Evolutionary conservation across 2,113 vertebrate genomes (phyloP), one percentile per base, ranked within the genome.

Genomic region (Nycticorax nycticorax): DNA sequence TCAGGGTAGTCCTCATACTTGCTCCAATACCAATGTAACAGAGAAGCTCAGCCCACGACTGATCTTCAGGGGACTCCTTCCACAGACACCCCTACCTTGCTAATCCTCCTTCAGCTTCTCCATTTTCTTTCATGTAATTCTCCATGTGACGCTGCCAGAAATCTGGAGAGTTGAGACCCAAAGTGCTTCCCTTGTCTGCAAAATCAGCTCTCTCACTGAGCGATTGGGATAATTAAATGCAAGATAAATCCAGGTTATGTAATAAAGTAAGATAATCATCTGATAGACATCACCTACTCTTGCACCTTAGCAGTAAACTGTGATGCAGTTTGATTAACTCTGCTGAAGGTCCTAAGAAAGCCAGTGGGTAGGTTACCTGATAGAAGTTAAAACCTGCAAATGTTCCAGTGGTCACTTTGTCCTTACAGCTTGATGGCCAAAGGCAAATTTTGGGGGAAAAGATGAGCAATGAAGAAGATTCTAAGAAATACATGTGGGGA

Each of bases 21-120:
- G 26, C 52, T 45, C 52, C 24, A 16, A 1, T 5, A 26, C 10
- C 41, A 52, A 3, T 0, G 0, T 2, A 13, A 45, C 27, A 62
- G 41, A 45, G 63, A 30, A 43, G 33, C 60, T 53, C 66, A 74
- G 2, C 28, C 56, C 69, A 6, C 1, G 3, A 5, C 24, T 23
- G 68, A 4, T 9, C 27, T 53, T 20, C 53, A 37, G 39, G 17
- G 60, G 22, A 35, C 20, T 45, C 41, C 32, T 84, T 20, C 24
- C 14, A 4, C 45, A 32, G 14, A 3, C 57, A n/a, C 28, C 7
- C 48, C 48, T 21, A 53, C 12, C 3, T 64, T 48, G 14, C 26
- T 8, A 13, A 28, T 32, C 60, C 68, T 39, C 37, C 15, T 0
- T 1, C 27, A 68, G 52, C 28, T 3, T 17, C 63, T 18, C 43